These are phyloP conservation scores for Aegypius monachus DNA, from an alignment of 2,113 vertebrate genomes.

Conservation along the genomic window DNA sequence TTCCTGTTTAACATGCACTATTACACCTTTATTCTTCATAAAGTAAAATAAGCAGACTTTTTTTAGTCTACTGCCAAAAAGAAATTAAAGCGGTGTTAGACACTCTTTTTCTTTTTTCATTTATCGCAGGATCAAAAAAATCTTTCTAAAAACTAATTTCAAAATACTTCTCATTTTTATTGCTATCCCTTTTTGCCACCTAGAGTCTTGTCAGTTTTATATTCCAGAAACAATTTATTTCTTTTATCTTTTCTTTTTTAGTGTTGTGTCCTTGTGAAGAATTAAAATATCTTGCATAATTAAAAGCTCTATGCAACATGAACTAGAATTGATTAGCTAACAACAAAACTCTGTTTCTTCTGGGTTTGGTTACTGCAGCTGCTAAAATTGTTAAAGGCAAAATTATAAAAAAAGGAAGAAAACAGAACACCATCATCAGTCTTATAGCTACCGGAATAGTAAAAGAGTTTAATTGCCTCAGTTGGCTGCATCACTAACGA, in stretches of 20 bases:
- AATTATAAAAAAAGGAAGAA: background rate
- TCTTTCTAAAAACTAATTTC: background rate
- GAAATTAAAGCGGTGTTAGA: background rate
- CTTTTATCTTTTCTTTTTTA: background rate
- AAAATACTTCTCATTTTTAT: background rate
- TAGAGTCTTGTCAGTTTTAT: background rate
- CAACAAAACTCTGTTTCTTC: background rate
- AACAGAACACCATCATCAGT: background rate
- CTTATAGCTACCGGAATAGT: background rate
- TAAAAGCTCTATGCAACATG: background rate
- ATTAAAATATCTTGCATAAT: conserved; percentile 22
- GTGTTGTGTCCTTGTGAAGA: background rate
- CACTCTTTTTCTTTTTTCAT: background rate
- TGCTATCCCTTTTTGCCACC: background rate
- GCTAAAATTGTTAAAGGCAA: conserved; percentile 13
- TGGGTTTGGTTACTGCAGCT: conserved; percentile 13
- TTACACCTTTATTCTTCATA: background rate
- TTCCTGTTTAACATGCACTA: background rate
- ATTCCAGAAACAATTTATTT: background rate
- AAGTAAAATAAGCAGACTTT: background rate
- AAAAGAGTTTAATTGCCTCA: background rate
- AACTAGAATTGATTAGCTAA: conserved; percentile 4
- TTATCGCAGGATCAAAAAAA: background rate
- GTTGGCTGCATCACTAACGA: background rate
- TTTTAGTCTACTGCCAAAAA: background rate